Conservation (phyloP, 2,113 vertebrate species). For the Sylvia atricapilla region DNA sequence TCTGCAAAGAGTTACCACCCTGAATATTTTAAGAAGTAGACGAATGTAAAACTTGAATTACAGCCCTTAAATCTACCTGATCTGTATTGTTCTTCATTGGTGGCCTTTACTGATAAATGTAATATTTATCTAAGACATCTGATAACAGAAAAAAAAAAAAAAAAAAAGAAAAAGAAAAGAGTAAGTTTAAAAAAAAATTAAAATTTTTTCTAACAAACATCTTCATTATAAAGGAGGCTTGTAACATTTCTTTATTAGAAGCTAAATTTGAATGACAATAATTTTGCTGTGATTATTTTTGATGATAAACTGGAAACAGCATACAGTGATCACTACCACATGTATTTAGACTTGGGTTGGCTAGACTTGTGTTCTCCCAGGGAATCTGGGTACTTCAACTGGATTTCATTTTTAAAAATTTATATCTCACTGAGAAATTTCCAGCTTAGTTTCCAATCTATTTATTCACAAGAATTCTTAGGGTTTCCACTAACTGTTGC, state of each 20-base stretch:
- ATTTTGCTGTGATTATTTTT: slow-evolving; percentile 51
- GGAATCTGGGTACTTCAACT: slow-evolving; percentile 60
- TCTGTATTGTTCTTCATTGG: neutral
- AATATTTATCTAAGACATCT: neutral
- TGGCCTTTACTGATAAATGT: neutral
- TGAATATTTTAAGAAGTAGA: slow-evolving; percentile 19
- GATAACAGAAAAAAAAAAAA: neutral
- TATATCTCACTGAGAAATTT: slow-evolving; percentile 66
- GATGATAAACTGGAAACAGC: slow-evolving; percentile 60
- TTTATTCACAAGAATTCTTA: slow-evolving; percentile 63
- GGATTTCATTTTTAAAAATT: slow-evolving; percentile 69
- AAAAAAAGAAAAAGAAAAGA: neutral
- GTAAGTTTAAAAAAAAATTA: neutral
- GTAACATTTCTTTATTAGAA: slow-evolving; percentile 28
- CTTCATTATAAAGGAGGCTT: neutral
- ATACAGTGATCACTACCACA: slow-evolving; percentile 66
- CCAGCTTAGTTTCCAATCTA: slow-evolving; percentile 61
- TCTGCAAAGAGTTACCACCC: neutral
- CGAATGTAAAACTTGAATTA: neutral
- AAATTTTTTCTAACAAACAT: neutral
- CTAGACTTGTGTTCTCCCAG: slow-evolving; percentile 66
- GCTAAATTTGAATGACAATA: slow-evolving; percentile 37
- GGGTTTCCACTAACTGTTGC: slow-evolving; percentile 56
- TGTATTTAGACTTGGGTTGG: slow-evolving; percentile 66
- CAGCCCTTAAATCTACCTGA: neutral